A percentile compares a stretch with the other conserved stretches of the same genome.
phyloP scores from a whole-genome alignment of 2,113 vertebrate genomes.

The Grus americana region DNA sequence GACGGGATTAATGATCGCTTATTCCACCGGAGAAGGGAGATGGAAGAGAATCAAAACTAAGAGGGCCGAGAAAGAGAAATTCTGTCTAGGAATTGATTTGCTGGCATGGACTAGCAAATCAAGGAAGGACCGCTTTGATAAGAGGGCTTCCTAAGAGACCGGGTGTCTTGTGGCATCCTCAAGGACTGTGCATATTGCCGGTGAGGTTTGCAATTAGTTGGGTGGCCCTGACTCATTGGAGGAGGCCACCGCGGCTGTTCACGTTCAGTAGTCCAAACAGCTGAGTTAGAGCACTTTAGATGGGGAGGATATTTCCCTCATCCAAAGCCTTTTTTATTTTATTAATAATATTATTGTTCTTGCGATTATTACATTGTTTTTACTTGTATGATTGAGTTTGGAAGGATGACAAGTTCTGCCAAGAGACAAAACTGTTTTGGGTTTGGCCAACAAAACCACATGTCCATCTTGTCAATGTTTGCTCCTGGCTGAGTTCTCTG shows the following conservation, averaged over 20 bases:
- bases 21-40: background rate
- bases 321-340: background rate
- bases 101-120: background rate
- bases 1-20: slow-evolving; percentile 12
- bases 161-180: background rate
- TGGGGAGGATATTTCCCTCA: background rate
- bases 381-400: background rate
- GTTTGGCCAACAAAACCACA: background rate
- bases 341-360: background rate
- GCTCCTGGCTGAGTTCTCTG: background rate
- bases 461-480: background rate
- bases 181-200: background rate
- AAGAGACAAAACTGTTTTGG: background rate
- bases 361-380: background rate
- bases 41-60: slow-evolving; percentile 4
- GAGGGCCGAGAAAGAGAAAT: background rate
- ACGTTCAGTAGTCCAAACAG: background rate
- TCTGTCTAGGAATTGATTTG: background rate
- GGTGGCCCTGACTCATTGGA: background rate
- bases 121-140: background rate
- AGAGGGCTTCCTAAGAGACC: background rate
- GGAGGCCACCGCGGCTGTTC: background rate
- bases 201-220: background rate
- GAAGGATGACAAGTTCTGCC: background rate
- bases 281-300: background rate